Percentiles rank a stretch among this genome's conserved stretches.
These are phyloP conservation scores for Agonopterix alstromeriana DNA, from an alignment of 2,888 invertebrate genomes.

Conservation along the genomic window DNA sequence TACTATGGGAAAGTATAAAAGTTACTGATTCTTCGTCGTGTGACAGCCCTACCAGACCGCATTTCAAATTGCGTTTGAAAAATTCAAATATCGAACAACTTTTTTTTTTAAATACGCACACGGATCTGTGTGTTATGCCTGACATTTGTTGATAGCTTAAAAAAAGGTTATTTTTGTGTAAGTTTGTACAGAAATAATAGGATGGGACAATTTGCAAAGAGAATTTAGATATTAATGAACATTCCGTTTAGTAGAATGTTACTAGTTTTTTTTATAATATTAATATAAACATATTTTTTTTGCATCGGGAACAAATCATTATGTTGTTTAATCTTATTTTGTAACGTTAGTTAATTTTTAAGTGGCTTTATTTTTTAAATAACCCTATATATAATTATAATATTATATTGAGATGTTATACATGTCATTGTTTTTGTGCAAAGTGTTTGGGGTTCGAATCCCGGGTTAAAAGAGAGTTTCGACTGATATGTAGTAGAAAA, in stretches of 20 bases:
- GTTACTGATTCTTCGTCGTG: constrained; percentile 40
- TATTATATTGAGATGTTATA: constrained; percentile 74
- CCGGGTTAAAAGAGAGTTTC: constrained; percentile 65
- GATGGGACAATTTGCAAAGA: constrained; percentile 77
- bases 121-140: constrained; percentile 60
- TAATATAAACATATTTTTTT: constrained; percentile 54
- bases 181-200: constrained; percentile 73
- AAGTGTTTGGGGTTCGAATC: constrained; percentile 62
- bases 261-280: constrained; percentile 61
- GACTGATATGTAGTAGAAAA: constrained; percentile 71
- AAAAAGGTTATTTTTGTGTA: constrained; percentile 65
- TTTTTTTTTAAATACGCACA: constrained; percentile 55
- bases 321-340: constrained; percentile 76
- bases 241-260: constrained; percentile 74
- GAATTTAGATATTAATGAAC: constrained; percentile 72
- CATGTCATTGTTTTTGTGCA: constrained; percentile 72
- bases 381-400: constrained; percentile 59
- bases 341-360: constrained; percentile 75
- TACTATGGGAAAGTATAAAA: constrained; percentile 33
- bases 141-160: constrained; percentile 71
- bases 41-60: constrained; percentile 67
- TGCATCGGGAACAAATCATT: constrained; percentile 75
- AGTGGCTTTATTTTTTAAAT: constrained; percentile 71
- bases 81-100: constrained; percentile 52
- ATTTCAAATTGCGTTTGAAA: constrained; percentile 47